Evolutionary conservation across 2,888 invertebrate genomes (phyloP).

Genomic region (Oscheius sp.): DNA sequence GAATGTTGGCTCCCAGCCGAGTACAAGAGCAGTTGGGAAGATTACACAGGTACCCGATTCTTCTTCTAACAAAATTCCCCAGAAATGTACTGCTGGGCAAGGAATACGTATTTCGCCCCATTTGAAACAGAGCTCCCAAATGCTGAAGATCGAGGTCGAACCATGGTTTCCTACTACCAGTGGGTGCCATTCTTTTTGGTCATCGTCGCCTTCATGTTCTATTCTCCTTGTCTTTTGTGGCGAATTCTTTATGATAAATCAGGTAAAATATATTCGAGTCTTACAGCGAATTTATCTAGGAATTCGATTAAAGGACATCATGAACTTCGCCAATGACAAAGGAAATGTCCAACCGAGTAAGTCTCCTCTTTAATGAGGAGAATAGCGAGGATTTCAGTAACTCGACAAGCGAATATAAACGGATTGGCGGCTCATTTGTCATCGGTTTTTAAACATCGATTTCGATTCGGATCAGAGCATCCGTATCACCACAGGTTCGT

Average conservation of each 20-base stretch:
- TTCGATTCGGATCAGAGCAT: slow-evolving; percentile 60
- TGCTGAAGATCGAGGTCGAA: slow-evolving; percentile 47
- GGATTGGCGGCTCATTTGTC: slow-evolving; percentile 68
- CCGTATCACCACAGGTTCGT: slow-evolving; percentile 60
- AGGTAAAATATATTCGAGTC: slow-evolving; percentile 39
- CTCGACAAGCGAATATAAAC: slow-evolving; percentile 57
- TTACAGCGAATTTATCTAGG: no score
- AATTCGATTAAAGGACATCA: slow-evolving; percentile 71
- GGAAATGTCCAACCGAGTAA: slow-evolving; percentile 68
- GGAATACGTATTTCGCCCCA: slow-evolving; percentile 72
- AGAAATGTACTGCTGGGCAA: slow-evolving; percentile 73
- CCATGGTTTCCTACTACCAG: slow-evolving; percentile 70
- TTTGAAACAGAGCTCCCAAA: slow-evolving; percentile 70
- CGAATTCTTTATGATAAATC: slow-evolving; percentile 69
- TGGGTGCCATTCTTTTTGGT: slow-evolving; percentile 73
- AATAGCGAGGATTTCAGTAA: slow-evolving; percentile 23
- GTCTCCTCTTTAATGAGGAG: not conserved
- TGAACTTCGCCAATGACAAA: slow-evolving; percentile 71
- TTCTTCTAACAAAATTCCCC: not conserved
- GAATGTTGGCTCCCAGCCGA: slow-evolving; percentile 73
- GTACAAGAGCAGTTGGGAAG: slow-evolving; percentile 71
- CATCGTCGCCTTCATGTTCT: slow-evolving; percentile 73
- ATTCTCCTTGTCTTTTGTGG: slow-evolving; percentile 73
- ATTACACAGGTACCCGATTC: slow-evolving; percentile 65
- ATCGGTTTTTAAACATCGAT: slow-evolving; percentile 71